Base-by-base conservation (phyloP, 64 coral and sea anemone genomes). In the Dendronephthya gigantea region DNA sequence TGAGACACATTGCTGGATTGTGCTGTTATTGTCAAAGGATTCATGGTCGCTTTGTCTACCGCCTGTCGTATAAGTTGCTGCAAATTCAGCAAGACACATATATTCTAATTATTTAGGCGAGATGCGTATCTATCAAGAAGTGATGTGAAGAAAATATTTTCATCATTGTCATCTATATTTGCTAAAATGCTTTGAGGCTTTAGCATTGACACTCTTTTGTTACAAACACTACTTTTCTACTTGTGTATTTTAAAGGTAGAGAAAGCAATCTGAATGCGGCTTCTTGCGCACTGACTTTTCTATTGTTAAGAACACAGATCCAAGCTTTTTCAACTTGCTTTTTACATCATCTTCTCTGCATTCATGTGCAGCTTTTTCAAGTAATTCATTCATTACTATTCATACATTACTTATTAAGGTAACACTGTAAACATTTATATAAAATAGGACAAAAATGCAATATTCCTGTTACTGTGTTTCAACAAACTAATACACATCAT, bases 61-160 rank as follows among this genome's bases (percentile, higher is more conserved):
- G 51, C 23, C 51, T 58, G 51, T 58, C 51, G 51, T 58, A 58
- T 58, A 58, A 14, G 51, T 58, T 58, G 51, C 51, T 58, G 51
- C 51, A 58, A 58, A 58, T 58, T 58, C 51, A 58, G 51, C 51
- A 58, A 58, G 51, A 58, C 7, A 58, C 51, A 58, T 58, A 58
- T 58, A 10, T 58, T 58, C 51, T 58, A 58, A 58, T 58, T 58
- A 58, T 58, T 58, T 58, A 17, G 51, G 22, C 51, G 51, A 58
- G 51, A 58, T 58, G 51, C 51, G 51, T 58, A 58, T 58, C 51
- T 58, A 58, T 58, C 51, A 58, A 58, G 51, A 58, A 58, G 51
- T 58, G 51, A 58, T 58, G 51, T 58, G 51, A 3, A 58, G 51
- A 58, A 58, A 58, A 58, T 58, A 58, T 58, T 17, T 58, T 58